phyloP scores from a whole-genome alignment of 2,113 vertebrate species.

The Tinamus guttatus region DNA sequence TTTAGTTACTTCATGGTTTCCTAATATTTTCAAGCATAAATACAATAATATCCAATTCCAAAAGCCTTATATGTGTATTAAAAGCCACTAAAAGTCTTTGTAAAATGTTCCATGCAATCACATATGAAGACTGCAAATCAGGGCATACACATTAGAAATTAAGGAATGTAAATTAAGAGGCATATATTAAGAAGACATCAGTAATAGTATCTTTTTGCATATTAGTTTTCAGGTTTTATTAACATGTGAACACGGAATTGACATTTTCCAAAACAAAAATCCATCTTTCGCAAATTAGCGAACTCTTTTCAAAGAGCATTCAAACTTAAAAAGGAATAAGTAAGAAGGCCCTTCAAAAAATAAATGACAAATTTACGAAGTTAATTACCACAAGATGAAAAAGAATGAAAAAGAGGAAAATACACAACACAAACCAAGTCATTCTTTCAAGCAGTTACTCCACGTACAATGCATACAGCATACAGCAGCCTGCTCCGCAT shows the following conservation, averaged over 20 bases:
- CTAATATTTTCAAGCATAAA: not conserved
- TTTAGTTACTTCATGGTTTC: not conserved
- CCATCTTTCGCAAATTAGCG: not conserved
- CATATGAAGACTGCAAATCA: not conserved
- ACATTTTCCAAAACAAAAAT: not conserved
- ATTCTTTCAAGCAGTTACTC: not conserved
- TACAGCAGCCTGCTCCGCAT: not conserved
- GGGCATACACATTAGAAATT: not conserved
- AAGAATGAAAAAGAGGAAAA: not conserved
- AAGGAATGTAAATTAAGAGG: not conserved
- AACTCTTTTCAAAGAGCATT: not conserved
- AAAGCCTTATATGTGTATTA: not conserved
- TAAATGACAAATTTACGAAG: not conserved
- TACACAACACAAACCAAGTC: not conserved
- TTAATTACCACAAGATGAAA: not conserved
- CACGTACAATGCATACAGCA: fast-evolving
- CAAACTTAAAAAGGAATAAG: not conserved
- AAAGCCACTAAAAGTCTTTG: not conserved
- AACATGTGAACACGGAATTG: not conserved
- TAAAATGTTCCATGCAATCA: not conserved
- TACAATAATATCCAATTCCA: not conserved
- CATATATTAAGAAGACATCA: not conserved
- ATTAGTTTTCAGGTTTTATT: not conserved
- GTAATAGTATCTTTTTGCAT: not conserved
- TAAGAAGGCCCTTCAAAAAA: not conserved